phyloP scores from a whole-genome alignment of 2,888 invertebrate genomes.

The Polietes domitor region DNA sequence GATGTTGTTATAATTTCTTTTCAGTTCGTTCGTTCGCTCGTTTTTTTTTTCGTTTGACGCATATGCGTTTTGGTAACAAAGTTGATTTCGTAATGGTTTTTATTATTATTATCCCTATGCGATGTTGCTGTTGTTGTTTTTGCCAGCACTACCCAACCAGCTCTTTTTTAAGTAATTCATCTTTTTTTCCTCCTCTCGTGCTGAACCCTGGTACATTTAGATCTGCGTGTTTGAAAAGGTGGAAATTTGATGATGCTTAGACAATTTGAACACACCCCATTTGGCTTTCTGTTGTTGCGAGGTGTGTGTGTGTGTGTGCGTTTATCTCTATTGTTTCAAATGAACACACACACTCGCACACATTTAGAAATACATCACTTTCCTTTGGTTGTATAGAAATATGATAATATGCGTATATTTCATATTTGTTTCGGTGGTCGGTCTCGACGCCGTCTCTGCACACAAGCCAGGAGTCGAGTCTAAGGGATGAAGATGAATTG shows the following conservation, averaged over 20 bases:
- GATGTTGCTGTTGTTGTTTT: slow-evolving; percentile 19
- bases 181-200: slow-evolving; percentile 50
- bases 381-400: slow-evolving; percentile 70
- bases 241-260: slow-evolving; percentile 76
- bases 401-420: slow-evolving; percentile 75
- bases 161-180: slow-evolving; percentile 56
- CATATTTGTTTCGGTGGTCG: slow-evolving; percentile 66
- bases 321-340: slow-evolving; percentile 12
- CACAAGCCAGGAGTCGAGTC: slow-evolving; percentile 8
- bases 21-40: too few species aligned
- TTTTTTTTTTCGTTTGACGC: slow-evolving; percentile 15
- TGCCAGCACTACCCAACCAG: slow-evolving; percentile 48
- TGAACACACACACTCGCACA: background rate
- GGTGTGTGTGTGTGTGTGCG: slow-evolving; percentile 12
- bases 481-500: slow-evolving; percentile 78
- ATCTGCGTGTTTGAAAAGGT: slow-evolving; percentile 56
- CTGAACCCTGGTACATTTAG: background rate
- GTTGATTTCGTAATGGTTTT: slow-evolving; percentile 54
- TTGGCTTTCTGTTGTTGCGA: slow-evolving; percentile 73
- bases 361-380: slow-evolving; percentile 22
- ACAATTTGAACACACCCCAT: slow-evolving; percentile 74
- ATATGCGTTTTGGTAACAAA: slow-evolving; percentile 37
- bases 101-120: slow-evolving; percentile 24
- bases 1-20: slow-evolving; percentile 15
- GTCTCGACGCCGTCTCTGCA: slow-evolving; percentile 14